These are phyloP conservation scores for Ophion obscuratus DNA, from an alignment of 2,888 invertebrate genomes.

Conservation along the genomic window DNA sequence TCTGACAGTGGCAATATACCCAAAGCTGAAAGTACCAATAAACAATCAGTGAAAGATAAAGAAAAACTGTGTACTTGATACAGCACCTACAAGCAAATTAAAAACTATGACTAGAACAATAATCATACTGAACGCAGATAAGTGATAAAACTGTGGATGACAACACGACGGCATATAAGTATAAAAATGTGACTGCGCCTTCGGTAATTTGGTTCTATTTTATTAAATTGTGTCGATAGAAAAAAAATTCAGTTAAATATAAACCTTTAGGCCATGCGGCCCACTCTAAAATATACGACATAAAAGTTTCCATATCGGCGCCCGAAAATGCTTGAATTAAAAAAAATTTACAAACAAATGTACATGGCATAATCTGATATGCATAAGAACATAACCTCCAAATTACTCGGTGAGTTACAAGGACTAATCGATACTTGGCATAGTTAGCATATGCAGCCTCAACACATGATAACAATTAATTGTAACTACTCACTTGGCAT, in stretches of 20 bases:
- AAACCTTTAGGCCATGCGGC: too few relatives aligned
- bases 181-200: not conserved
- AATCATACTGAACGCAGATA: not conserved
- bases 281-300: too few relatives aligned
- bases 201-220: too few relatives aligned
- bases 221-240: too few relatives aligned
- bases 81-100: conserved; percentile 5
- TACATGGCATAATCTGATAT: too few relatives aligned
- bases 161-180: not conserved
- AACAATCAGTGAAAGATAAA: not conserved
- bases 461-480: too few relatives aligned
- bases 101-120: conserved; percentile 2
- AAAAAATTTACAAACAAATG: too few relatives aligned
- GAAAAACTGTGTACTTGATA: not conserved
- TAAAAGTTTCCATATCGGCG: not conserved
- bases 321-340: too few relatives aligned
- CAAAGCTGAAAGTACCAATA: not conserved
- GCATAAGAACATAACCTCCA: too few relatives aligned
- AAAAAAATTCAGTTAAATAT: too few relatives aligned
- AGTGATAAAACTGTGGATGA: not conserved
- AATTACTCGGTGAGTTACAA: not conserved
- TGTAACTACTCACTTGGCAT: too few relatives aligned
- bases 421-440: conserved; percentile 2
- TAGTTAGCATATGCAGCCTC: too few relatives aligned
- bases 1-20: not conserved